Percentiles rank a stretch among this genome's conserved stretches.
These are phyloP conservation scores for Amphimedon queenslandica DNA, from an alignment of 37 sponge, comb jelly and placozoan genomes.

Conservation along the genomic window DNA sequence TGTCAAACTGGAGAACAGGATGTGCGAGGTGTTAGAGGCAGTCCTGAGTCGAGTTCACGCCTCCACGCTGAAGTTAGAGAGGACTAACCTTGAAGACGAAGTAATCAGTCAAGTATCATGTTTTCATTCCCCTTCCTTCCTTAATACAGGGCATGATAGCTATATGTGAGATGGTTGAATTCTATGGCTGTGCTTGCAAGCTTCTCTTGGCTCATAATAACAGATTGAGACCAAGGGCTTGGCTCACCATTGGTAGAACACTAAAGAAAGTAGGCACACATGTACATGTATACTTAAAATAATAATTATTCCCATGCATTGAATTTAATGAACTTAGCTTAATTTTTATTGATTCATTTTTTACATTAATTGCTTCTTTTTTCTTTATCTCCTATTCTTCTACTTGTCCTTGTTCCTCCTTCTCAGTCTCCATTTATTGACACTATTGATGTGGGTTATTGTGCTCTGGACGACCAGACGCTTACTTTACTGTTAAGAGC, in stretches of 20 bases:
- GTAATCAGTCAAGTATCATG: constrained; percentile 21
- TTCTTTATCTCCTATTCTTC: not conserved
- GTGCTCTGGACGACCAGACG: constrained; percentile 77
- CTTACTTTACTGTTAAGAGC: constrained; percentile 73
- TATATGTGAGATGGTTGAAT: constrained; percentile 92
- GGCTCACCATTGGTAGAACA: constrained; percentile 78
- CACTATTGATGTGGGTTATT: constrained; percentile 72
- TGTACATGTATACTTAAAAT: no score
- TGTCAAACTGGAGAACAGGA: constrained; percentile 62
- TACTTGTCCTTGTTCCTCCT: not conserved
- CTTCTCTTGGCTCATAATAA: constrained; percentile 61
- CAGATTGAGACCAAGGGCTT: constrained; percentile 67
- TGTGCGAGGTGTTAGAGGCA: constrained; percentile 78
- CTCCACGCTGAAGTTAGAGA: constrained; percentile 66
- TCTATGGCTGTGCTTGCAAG: constrained; percentile 75
- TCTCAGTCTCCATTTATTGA: constrained; percentile 64
- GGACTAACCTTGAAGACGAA: constrained; percentile 75
- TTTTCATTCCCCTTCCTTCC: not conserved
- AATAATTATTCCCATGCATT: no score
- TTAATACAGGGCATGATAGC: constrained; percentile 76
- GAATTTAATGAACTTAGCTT: no score
- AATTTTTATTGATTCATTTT: no score
- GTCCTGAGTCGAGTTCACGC: constrained; percentile 73
- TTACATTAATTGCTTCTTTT: not conserved
- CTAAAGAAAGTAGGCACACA: constrained; percentile 72